Conservation (phyloP, 1,140 invertebrate genomes). For the Tachypleus tridentatus region DNA sequence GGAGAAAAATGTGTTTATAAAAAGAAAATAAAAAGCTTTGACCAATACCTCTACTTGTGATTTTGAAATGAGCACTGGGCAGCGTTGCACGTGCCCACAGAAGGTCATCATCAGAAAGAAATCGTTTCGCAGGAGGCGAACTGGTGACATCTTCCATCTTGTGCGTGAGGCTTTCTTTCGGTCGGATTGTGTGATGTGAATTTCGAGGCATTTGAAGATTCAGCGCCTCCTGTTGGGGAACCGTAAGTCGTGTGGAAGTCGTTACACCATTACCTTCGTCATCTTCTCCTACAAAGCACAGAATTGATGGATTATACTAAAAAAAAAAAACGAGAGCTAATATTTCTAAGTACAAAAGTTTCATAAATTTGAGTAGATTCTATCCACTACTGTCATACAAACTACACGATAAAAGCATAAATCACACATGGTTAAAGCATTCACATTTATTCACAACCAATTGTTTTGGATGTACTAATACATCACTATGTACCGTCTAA, state of each 20-base stretch:
- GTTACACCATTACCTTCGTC: conserved; percentile 25
- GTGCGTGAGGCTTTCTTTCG: conserved; percentile 10
- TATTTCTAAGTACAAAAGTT: too few species aligned
- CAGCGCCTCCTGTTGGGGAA: conserved; percentile 45
- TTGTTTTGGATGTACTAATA: too few species aligned
- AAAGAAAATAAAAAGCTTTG: too few species aligned
- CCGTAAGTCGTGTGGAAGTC: conserved; percentile 16
- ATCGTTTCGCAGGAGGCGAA: conserved; percentile 32
- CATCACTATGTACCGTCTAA: too few species aligned
- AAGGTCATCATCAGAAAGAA: conserved; percentile 36
- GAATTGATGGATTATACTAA: too few species aligned
- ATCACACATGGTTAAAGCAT: too few species aligned
- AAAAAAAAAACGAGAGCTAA: too few species aligned
- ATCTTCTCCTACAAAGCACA: conserved; percentile 22
- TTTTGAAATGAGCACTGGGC: conserved; percentile 71
- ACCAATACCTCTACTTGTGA: conserved; percentile 65
- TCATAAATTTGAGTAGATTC: too few species aligned
- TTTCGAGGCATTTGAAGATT: conserved; percentile 38
- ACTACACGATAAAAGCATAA: too few species aligned
- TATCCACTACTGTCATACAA: too few species aligned
- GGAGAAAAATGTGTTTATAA: too few species aligned
- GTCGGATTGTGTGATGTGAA: neutral
- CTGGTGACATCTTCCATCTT: conserved; percentile 19
- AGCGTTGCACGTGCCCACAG: conserved; percentile 34
- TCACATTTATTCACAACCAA: too few species aligned